Evolutionary conservation across 2,797 vertebrate species (phyloP), one percentile per base, ranked within the genome.

Genomic region (Gorsachius magnificus): DNA sequence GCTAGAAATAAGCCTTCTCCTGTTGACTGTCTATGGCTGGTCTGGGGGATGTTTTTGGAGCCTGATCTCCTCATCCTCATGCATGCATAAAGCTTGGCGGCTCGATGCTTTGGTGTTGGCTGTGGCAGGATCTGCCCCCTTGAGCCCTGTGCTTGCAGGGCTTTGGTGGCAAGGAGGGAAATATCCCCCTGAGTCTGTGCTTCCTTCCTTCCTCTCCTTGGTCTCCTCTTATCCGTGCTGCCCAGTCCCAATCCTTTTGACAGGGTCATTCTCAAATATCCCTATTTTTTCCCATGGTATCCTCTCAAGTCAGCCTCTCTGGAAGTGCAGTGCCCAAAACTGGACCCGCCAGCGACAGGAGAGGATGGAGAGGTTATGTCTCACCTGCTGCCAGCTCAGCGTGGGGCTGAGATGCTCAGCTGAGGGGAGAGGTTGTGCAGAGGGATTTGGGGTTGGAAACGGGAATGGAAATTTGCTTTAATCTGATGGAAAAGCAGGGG

Each of bases 241-340:
- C n/a, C 28, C 63, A 65, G 22, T 9, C n/a, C 36, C 0, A 1
- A 1, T 38, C 6, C 35, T 85, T 57, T 63, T 1, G 16, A 19
- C 50, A 36, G 4, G 1, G 7, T 84, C 16, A 6, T 24, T 80
- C 48, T 76, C 43, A 83, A 89, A 63, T 22, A 61, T 50, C 36
- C 53, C 31, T 35, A 2, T 33, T 38, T 58, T 7, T 9, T 6
- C 13, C 16, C 9, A 2, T 0, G 53, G 71, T 35, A 70, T 83
- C 24, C 19, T 63, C 72, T 51, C 1, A 1, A 9, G 28, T 33
- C 72, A 51, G 35, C 8, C 20, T 38, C 24, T 74, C 38, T 64
- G 54, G 31, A 71, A 56, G 19, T 8, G 21, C 35, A 8, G 2
- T 35, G 69, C 53, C 57, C 57, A 5, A 16, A 61, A 15, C 24